Evolutionary conservation across 2,888 invertebrate species (phyloP).

Genomic region (Deladenus siricidicola): DNA sequence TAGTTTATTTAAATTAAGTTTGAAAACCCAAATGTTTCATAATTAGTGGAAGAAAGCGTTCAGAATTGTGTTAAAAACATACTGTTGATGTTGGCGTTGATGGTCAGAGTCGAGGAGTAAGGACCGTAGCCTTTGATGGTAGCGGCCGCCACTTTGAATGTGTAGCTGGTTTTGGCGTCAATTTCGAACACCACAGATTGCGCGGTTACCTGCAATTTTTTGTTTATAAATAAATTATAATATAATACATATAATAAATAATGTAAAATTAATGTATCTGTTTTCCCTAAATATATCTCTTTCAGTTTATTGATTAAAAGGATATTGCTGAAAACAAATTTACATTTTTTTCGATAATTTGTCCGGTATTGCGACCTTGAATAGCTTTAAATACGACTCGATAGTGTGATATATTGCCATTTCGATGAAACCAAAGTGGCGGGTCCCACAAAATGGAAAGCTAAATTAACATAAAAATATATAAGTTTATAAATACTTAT

Average conservation of each 20-base stretch:
- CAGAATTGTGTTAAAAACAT: too few species aligned
- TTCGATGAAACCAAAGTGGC: conserved; percentile 76
- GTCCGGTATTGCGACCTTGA: conserved; percentile 3
- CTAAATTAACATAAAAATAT: conserved; percentile 19
- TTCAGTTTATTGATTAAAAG: too few species aligned
- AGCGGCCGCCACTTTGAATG: conserved; percentile 83
- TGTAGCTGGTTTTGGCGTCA: conserved; percentile 40
- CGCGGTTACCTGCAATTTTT: conserved; percentile 32
- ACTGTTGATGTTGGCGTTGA: conserved; percentile 17
- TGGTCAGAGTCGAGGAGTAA: conserved; percentile 55
- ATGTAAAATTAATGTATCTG: neutral
- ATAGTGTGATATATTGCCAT: conserved; percentile 85
- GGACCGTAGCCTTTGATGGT: conserved; percentile 93
- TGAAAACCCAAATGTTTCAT: too few species aligned
- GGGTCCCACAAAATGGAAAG: conserved; percentile 57
- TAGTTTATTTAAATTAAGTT: too few species aligned
- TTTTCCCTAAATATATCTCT: neutral
- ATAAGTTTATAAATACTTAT: neutral
- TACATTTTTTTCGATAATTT: conserved; percentile 18
- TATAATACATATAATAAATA: neutral
- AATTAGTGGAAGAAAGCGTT: too few species aligned
- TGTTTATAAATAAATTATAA: neutral
- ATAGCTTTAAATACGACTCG: conserved; percentile 59
- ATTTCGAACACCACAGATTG: conserved; percentile 40
- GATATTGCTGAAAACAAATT: conserved; percentile 14